Base-by-base conservation (phyloP, 1,140 invertebrate species). In the Oncopeltus fasciatus region DNA sequence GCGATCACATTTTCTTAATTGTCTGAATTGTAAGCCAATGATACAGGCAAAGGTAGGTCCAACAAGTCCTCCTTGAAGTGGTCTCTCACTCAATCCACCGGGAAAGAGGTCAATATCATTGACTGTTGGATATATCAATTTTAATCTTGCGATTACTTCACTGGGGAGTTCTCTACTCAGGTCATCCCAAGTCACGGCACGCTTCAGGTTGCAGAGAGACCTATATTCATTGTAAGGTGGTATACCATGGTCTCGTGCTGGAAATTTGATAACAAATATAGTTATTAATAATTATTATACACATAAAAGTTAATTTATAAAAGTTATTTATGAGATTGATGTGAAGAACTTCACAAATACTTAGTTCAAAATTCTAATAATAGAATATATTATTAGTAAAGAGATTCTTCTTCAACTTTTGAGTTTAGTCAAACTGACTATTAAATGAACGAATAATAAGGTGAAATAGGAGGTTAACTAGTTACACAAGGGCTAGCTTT, bases 101-200 rank as follows among this genome's bases (percentile, higher is more conserved):
- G 94, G 91, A 81, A 97, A 98, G 8, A 98, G 77, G 75, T 99
- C 95, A 59, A 99, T 90, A 69, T 95, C 91, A 68, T 95, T 90
- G 0, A 93, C 90, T 4, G 83, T 83, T 1, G 83, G 80, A 70
- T 93, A 92, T 64, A 92, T 72, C 51, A 74, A 72, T 64, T 78
- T 75, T 29, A 90, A 77, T 70, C 80, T 87, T 44, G 74, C 77
- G 20, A 77, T 80, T 1, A 78, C 80, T 43, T 83, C 78, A 1
- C 77, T 73, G 0, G 84, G 82, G 74, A 90, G 86, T 0, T 88
- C 80, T 49, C 75, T 72, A 12, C 83, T 77, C 29, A 94, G 76
- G 69, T 95, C 88, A 3, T 82, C 77, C 81, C 91, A 95, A 16
- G 73, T 81, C 24, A 73, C 76, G 24, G 93, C 80, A 4, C 79